Evolutionary conservation across 2,888 invertebrate species (phyloP).

Genomic region (Alsophila aescularia): DNA sequence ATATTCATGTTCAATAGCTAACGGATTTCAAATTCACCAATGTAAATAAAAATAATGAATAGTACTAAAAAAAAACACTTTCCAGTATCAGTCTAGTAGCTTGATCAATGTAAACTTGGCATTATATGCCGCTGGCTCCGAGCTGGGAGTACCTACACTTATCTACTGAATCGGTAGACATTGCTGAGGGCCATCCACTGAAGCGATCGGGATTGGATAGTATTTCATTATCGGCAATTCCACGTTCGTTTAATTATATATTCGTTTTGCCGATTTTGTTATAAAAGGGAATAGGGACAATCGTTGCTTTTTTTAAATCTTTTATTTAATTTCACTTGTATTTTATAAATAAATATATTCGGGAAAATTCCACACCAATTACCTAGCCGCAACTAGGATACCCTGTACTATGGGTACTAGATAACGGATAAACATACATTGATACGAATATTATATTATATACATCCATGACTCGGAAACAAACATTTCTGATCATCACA

Average conservation of each 20-base stretch:
- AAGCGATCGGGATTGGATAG: slow-evolving; percentile 1
- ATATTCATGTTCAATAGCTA: too few species aligned
- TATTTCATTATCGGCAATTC: slow-evolving; percentile 12
- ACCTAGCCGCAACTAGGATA: too few species aligned
- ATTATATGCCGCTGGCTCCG: slow-evolving; percentile 17
- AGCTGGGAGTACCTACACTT: slow-evolving; percentile 9
- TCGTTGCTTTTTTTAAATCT: too few species aligned
- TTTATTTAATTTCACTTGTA: too few species aligned
- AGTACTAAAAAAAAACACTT: not conserved
- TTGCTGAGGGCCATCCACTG: slow-evolving; percentile 10
- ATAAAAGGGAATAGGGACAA: not conserved
- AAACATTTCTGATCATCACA: too few species aligned
- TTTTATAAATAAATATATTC: too few species aligned
- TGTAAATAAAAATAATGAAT: not conserved
- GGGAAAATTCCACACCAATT: too few species aligned
- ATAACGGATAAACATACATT: too few species aligned
- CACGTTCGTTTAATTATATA: slow-evolving; percentile 1
- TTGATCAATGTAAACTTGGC: slow-evolving; percentile 11
- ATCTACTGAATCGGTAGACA: slow-evolving; percentile 2
- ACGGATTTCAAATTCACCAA: too few species aligned
- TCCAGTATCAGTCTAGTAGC: not conserved
- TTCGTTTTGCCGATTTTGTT: not conserved
- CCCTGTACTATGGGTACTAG: too few species aligned
- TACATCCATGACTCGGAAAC: too few species aligned
- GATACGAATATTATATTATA: too few species aligned